Percentiles rank a stretch among this genome's conserved stretches.
Conservation (phyloP, 2,888 invertebrate genomes). For the Fragum fragum region DNA sequence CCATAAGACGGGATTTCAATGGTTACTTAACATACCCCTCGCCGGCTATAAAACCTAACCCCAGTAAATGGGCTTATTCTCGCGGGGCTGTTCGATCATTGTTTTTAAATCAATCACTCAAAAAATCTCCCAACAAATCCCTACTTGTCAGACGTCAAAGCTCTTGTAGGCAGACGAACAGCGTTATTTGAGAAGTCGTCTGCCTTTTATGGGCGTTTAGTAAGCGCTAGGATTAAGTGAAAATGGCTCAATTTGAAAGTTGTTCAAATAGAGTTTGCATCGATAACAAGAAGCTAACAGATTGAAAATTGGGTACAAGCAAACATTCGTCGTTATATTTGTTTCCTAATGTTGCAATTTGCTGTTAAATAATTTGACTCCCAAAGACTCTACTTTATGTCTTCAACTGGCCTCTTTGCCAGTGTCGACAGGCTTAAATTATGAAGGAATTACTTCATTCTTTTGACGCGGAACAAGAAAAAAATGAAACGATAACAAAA, state of each 20-base stretch:
- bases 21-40: slow-evolving; percentile 59
- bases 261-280: slow-evolving; percentile 48
- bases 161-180: slow-evolving; percentile 29
- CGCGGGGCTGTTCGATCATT: slow-evolving; percentile 48
- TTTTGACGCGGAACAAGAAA: no score
- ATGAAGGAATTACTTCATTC: no score
- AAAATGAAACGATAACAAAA: no score
- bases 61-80: slow-evolving; percentile 65
- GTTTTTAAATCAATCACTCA: slow-evolving; percentile 54
- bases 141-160: slow-evolving; percentile 43
- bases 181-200: slow-evolving; percentile 36
- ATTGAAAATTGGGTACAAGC: slow-evolving; percentile 15
- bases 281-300: slow-evolving; percentile 28
- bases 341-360: background rate
- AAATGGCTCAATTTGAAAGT: slow-evolving; percentile 53
- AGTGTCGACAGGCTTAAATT: no score
- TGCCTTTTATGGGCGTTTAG: slow-evolving; percentile 51
- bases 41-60: slow-evolving; percentile 54
- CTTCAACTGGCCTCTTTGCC: no score
- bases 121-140: slow-evolving; percentile 52
- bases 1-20: slow-evolving; percentile 34
- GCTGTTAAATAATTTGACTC: no score
- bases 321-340: background rate
- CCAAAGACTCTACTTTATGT: no score
- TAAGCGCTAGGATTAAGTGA: slow-evolving; percentile 43